Evolutionary conservation across 2,113 vertebrate genomes (phyloP), one percentile per base, ranked within the genome.

Genomic region (Gopherus flavomarginatus): DNA sequence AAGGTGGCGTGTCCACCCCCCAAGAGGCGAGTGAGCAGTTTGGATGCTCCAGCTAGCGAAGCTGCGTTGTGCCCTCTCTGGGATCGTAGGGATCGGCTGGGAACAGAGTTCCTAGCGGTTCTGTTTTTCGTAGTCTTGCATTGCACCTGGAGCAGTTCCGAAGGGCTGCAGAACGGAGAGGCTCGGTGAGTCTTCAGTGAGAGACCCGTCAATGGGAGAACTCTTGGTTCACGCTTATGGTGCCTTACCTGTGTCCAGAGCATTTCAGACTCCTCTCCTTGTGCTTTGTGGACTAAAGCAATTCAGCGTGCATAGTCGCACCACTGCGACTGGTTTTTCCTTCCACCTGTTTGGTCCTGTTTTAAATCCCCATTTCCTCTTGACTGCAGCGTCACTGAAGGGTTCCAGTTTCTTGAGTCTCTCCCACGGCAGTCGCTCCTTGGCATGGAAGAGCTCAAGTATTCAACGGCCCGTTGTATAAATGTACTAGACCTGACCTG

Each of bases 211-310:
- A 42, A 42, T 86, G 27, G 94, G 92, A 96, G 92, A 89, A 82
- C 92, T 92, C 89, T 96, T 86, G 92, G 93, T 96, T 94, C 91
- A 95, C 86, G 11, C 84, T 96, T 96, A 95, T 96, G 88, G 97
- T 97, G 97, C 97, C 97, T 97, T 97, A 81, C 49, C 31, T 80
- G 90, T 95, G 86, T 94, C 94, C 94, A 95, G 89, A 91, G 42
- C 62, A 84, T 93, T 88, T 94, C 56, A 92, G 96, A 92, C 97
- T 88, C 78, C 84, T 80, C 82, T 90, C 92, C 57, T 31, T 84
- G 56, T 85, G 69, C 54, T 89, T 91, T 79, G 87, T 50, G 31
- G n/a, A 77, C 49, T 83, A 91, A 97, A 95, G 53, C 88, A 85
- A 91, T 95, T 96, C 95, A 94, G 89, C 89, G 84, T 85, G 92